phyloP scores from a whole-genome alignment of 64 coral and sea anemone genomes.

The Stylophora pistillata region DNA sequence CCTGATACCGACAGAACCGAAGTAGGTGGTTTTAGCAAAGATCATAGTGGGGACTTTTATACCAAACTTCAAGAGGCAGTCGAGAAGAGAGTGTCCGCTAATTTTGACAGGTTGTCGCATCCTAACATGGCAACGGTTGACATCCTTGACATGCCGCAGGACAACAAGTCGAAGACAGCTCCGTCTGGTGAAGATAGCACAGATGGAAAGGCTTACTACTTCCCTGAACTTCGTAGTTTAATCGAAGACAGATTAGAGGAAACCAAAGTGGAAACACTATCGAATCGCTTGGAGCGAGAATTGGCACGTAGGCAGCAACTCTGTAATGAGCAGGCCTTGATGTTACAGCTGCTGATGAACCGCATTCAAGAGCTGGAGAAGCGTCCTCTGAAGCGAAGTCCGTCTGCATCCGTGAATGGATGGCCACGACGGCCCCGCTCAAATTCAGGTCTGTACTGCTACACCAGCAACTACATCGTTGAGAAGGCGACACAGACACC shows the following conservation, averaged over 20 bases:
- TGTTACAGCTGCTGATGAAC: conserved; percentile 36
- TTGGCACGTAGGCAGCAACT: conserved; percentile 9
- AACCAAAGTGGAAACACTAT: conserved; percentile 39
- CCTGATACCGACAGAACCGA: background rate
- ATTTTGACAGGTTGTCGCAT: conserved; percentile 1
- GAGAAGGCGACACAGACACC: conserved; percentile 76
- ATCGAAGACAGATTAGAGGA: conserved; percentile 43
- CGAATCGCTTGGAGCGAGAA: conserved; percentile 33
- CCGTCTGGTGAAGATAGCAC: background rate
- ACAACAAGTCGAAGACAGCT: conserved; percentile 3
- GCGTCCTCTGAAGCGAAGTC: background rate
- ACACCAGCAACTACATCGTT: conserved; percentile 54
- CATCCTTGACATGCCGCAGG: background rate
- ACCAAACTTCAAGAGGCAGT: conserved; percentile 20
- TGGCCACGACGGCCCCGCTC: background rate
- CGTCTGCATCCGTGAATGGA: background rate
- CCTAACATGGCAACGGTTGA: conserved; percentile 24
- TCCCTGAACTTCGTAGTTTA: conserved; percentile 39
- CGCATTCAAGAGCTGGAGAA: conserved; percentile 33
- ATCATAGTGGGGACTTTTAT: background rate
- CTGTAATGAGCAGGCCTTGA: conserved; percentile 44
- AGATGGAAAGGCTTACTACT: background rate
- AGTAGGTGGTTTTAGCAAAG: background rate
- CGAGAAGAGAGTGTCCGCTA: conserved; percentile 24
- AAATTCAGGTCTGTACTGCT: background rate